Conservation (phyloP, 2,113 vertebrate species). For the Lophura nycthemera region DNA sequence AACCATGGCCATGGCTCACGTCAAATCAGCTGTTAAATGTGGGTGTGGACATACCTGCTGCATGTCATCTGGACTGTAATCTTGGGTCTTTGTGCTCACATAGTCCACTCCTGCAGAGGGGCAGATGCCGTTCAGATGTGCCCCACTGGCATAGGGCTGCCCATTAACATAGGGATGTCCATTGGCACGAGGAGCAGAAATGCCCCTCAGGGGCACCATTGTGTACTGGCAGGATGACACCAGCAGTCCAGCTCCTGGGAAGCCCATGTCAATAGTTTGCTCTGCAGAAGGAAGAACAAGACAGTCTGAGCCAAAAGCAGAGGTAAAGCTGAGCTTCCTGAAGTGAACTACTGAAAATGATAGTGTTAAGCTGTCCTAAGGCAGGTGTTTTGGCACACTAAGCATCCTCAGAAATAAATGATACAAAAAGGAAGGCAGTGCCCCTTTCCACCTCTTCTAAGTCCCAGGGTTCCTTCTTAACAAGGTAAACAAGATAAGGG, state of each 20-base stretch:
- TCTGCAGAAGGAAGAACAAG: constrained; percentile 80
- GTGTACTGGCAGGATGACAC: constrained; percentile 93
- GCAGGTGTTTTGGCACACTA: neutral
- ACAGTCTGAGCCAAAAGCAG: neutral
- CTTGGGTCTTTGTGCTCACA: constrained; percentile 75
- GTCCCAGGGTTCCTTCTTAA: neutral
- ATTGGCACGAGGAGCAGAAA: constrained; percentile 74
- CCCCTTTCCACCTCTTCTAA: neutral
- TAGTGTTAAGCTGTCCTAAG: neutral
- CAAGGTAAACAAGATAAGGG: neutral
- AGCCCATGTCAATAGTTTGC: constrained; percentile 90
- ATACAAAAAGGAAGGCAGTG: neutral
- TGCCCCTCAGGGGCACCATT: constrained; percentile 91
- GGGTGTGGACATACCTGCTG: constrained; percentile 77
- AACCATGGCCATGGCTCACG: neutral
- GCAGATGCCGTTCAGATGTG: constrained; percentile 67
- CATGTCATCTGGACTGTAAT: constrained; percentile 77
- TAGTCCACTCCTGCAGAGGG: constrained; percentile 61
- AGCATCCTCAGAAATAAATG: neutral
- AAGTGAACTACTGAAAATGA: neutral
- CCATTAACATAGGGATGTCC: constrained; percentile 80
- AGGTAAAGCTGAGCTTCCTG: neutral
- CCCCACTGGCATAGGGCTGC: constrained; percentile 78
- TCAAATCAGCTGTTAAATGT: neutral
- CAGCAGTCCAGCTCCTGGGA: constrained; percentile 83